Evolutionary conservation across 1,140 invertebrate genomes (phyloP).

Genomic region (Drosophila nigromelanica): DNA sequence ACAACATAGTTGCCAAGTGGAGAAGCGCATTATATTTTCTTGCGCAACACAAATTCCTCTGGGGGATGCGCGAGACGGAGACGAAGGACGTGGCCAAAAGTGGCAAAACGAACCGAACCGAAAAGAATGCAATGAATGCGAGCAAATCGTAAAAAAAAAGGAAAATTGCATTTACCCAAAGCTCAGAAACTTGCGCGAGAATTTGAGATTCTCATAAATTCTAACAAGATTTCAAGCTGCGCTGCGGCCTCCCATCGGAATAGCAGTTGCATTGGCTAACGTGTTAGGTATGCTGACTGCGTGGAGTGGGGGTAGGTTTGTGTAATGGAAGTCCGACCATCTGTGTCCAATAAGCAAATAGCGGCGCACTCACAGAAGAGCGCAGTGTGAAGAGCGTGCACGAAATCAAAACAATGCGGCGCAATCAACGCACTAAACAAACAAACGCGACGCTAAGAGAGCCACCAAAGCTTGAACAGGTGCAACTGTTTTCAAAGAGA

Average conservation of each 20-base stretch:
- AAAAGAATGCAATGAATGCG: constrained; percentile 62
- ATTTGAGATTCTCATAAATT: constrained; percentile 81
- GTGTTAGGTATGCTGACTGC: not conserved
- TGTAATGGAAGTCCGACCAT: constrained; percentile 26
- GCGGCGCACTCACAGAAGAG: constrained; percentile 37
- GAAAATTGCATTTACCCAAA: constrained; percentile 79
- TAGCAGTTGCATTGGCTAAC: constrained; percentile 34
- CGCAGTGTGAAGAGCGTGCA: constrained; percentile 25
- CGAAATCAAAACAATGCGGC: constrained; percentile 59
- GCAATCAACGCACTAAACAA: constrained; percentile 27
- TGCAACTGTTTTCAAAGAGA: constrained; percentile 37
- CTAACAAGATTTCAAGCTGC: constrained; percentile 81
- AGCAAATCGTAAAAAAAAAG: constrained; percentile 74
- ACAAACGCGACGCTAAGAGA: constrained; percentile 43
- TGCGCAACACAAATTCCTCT: constrained; percentile 54
- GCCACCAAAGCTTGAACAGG: constrained; percentile 54
- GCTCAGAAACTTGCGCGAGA: constrained; percentile 77
- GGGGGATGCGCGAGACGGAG: not conserved
- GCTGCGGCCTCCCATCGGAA: constrained; percentile 37
- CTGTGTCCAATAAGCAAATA: constrained; percentile 73
- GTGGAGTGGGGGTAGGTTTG: not conserved
- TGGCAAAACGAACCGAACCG: constrained; percentile 52
- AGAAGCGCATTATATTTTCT: constrained; percentile 71
- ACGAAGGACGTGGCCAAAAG: constrained; percentile 46
- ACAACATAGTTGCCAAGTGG: constrained; percentile 72